phyloP scores from a whole-genome alignment of 2,797 vertebrate species.

The Ataeniobius toweri region DNA sequence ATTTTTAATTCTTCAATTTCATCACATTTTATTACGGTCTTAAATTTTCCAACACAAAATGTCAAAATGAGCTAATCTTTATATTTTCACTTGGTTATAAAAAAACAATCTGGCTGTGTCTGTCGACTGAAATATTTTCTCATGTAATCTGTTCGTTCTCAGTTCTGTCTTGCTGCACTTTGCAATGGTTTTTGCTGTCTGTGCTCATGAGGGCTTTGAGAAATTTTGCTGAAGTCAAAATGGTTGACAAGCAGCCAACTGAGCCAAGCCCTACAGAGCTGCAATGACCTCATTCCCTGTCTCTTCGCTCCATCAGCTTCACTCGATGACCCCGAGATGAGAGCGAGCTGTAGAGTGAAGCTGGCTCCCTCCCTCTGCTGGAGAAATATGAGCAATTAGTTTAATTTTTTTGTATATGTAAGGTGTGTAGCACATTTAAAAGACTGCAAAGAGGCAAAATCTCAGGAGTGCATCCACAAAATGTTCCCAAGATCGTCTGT shows the following conservation, averaged over 20 bases:
- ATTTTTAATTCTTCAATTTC: background rate
- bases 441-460: background rate
- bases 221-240: conserved; percentile 48
- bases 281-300: conserved; percentile 66
- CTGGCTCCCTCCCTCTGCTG: conserved; percentile 56
- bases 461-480: background rate
- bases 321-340: conserved; percentile 43
- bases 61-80: background rate
- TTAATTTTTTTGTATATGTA: background rate
- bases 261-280: conserved; percentile 70
- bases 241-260: conserved; percentile 49
- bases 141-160: background rate
- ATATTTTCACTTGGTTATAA: background rate
- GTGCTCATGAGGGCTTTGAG: conserved; percentile 32
- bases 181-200: conserved; percentile 16
- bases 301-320: conserved; percentile 55
- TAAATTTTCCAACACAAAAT: background rate
- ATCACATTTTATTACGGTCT: background rate
- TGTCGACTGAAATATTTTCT: background rate
- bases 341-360: background rate
- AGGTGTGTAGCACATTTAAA: background rate
- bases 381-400: background rate
- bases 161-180: background rate
- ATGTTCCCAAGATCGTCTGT: background rate
- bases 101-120: background rate